Conservation (phyloP, 2,888 invertebrate genomes). For the Trachelus troglodyta region DNA sequence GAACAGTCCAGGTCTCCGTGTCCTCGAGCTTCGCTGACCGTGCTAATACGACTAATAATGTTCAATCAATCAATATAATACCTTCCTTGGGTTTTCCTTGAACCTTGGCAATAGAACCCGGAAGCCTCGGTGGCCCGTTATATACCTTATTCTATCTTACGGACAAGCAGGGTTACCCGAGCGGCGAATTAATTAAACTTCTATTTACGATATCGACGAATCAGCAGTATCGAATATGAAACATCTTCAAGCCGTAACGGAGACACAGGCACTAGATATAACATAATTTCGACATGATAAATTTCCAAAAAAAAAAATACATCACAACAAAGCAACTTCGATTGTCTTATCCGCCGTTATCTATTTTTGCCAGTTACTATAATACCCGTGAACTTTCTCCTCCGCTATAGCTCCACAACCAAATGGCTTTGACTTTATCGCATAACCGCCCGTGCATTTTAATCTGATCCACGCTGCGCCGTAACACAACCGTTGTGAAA, state of each 20-base stretch:
- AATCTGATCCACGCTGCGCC: not conserved
- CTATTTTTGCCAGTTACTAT: not conserved
- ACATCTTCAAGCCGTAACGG: constrained; percentile 19
- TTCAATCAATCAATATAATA: constrained; percentile 41
- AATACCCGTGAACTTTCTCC: not conserved
- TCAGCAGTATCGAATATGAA: constrained; percentile 53
- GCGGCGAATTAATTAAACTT: constrained; percentile 66
- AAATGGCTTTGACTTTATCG: not conserved
- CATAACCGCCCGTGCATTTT: not conserved
- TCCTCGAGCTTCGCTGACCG: constrained; percentile 36
- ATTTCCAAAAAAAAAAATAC: constrained; percentile 27
- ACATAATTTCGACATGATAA: constrained; percentile 26
- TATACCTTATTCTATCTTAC: constrained; percentile 10
- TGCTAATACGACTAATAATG: constrained; percentile 28
- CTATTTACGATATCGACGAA: constrained; percentile 65
- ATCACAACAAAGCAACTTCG: not conserved
- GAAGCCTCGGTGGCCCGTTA: not conserved
- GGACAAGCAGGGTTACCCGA: constrained; percentile 50
- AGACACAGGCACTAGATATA: constrained; percentile 13
- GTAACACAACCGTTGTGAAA: not conserved
- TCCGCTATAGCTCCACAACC: not conserved
- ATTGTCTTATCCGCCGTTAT: not conserved
- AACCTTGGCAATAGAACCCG: constrained; percentile 23
- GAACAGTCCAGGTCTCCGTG: not conserved
- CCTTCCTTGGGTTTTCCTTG: constrained; percentile 20